phyloP scores from a whole-genome alignment of 2,888 invertebrate genomes.

The Leuctra nigra region DNA sequence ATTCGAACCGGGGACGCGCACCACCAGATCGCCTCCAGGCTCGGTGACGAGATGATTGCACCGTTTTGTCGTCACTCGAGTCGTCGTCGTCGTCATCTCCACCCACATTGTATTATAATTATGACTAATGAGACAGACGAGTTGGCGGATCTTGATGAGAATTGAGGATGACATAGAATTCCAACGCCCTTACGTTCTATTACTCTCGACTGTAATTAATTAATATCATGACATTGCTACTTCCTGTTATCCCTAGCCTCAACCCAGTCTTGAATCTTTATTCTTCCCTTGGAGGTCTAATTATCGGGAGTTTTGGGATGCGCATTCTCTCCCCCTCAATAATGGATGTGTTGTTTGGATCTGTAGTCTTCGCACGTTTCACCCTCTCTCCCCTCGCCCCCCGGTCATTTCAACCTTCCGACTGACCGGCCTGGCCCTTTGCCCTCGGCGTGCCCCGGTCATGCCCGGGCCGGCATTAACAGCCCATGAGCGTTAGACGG shows the following conservation, averaged over 20 bases:
- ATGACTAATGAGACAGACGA: not conserved
- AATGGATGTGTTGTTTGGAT: constrained; percentile 3
- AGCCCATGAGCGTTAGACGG: constrained; percentile 2
- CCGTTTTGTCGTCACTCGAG: no score
- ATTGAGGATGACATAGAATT: not conserved
- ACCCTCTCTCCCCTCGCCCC: not conserved
- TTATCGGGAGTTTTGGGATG: not conserved
- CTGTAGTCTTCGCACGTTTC: not conserved
- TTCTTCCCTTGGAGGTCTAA: no score
- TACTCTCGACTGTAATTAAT: not conserved
- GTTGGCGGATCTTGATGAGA: not conserved
- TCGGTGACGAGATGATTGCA: no score
- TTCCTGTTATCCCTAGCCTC: no score
- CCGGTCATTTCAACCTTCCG: not conserved
- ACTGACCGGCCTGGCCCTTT: no score
- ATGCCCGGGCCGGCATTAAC: not conserved
- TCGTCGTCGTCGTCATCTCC: no score
- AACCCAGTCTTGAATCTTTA: no score
- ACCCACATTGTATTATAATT: not conserved
- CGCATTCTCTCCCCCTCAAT: not conserved
- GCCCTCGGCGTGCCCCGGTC: not conserved
- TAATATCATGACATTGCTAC: constrained; percentile 8
- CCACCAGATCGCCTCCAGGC: no score
- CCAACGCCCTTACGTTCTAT: not conserved
- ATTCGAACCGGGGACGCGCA: no score